Conservation (phyloP, 2,888 invertebrate species). For the Amaurobius ferox region DNA sequence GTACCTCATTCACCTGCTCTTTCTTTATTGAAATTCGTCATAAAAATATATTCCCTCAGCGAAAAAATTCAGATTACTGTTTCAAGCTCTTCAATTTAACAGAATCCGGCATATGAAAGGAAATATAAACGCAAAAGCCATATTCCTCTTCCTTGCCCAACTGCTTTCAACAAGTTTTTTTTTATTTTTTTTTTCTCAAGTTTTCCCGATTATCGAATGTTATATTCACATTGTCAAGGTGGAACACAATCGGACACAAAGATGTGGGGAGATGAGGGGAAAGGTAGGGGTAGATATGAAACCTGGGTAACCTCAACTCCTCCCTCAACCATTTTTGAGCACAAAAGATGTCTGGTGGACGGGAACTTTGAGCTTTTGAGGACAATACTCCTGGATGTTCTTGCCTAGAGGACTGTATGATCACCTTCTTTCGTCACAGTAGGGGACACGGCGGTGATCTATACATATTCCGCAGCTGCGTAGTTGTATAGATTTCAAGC, state of each 20-base stretch:
- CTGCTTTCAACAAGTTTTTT: background rate
- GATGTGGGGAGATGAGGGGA: background rate
- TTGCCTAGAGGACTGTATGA: slow-evolving; percentile 26
- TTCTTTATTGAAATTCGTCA: too few relatives aligned
- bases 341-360: background rate
- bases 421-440: slow-evolving; percentile 24
- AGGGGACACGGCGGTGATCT: background rate
- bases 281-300: background rate
- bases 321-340: slow-evolving; percentile 4
- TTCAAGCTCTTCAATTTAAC: background rate
- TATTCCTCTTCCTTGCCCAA: too few relatives aligned
- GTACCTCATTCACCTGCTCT: background rate
- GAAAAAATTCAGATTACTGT: background rate
- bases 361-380: background rate
- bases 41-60: too few relatives aligned
- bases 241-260: background rate
- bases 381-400: slow-evolving; percentile 54
- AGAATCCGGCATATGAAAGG: background rate
- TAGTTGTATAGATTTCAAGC: background rate
- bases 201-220: background rate
- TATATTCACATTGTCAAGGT: background rate
- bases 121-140: background rate
- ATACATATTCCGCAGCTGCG: background rate
- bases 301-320: slow-evolving; percentile 1
- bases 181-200: background rate